Percentiles rank a stretch among this genome's conserved stretches.
phyloP scores from a whole-genome alignment of 1,140 invertebrate species.

The Marisa cornuarietis region DNA sequence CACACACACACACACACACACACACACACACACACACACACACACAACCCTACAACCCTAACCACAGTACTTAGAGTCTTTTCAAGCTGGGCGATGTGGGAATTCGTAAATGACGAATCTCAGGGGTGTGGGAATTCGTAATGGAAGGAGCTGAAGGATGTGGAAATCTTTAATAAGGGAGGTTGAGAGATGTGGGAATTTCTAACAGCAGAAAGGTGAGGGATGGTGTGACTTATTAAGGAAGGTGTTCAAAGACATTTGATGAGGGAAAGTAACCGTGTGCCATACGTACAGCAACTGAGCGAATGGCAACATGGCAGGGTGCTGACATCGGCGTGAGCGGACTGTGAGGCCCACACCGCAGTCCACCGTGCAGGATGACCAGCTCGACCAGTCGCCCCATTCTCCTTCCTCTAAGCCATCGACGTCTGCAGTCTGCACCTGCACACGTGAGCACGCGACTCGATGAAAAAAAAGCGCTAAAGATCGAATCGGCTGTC shows the following conservation, averaged over 20 bases:
- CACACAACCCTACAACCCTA: background rate
- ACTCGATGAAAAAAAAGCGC: no score
- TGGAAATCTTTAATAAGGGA: background rate
- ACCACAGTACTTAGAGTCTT: background rate
- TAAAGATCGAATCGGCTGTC: no score
- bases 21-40: no score
- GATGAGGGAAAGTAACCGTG: background rate
- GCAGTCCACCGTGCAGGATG: slow-evolving; percentile 21
- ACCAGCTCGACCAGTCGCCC: slow-evolving; percentile 18
- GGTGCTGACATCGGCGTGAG: slow-evolving; percentile 21
- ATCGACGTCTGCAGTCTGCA: background rate
- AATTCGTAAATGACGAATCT: background rate
- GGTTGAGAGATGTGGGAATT: background rate
- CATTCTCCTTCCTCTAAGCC: slow-evolving; percentile 11
- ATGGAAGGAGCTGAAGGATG: background rate
- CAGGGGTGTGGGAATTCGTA: background rate
- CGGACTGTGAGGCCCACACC: slow-evolving; percentile 15
- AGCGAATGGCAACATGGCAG: slow-evolving; percentile 9
- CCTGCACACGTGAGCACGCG: no score
- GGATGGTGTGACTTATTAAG: background rate
- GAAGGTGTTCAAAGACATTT: no score
- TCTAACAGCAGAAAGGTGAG: background rate
- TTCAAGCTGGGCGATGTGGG: background rate
- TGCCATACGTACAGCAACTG: slow-evolving; percentile 15
- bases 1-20: no score